phyloP scores from a whole-genome alignment of 2,797 vertebrate genomes.

The Bufotes viridis region DNA sequence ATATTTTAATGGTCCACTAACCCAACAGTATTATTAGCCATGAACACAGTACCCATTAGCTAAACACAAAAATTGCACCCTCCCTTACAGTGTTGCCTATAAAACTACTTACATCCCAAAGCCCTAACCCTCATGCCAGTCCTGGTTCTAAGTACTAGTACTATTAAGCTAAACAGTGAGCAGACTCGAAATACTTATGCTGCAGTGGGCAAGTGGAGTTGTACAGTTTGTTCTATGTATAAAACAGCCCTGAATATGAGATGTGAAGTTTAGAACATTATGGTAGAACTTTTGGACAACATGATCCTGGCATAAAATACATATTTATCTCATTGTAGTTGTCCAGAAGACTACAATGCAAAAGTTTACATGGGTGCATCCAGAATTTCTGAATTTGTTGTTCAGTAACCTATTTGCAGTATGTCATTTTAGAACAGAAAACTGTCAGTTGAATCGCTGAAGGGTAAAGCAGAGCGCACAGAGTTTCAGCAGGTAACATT shows the following conservation, averaged over 20 bases:
- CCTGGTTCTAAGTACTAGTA: background rate
- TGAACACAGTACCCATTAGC: no score
- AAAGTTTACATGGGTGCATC: background rate
- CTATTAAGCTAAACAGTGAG: background rate
- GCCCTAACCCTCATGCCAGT: no score
- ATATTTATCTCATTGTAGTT: background rate
- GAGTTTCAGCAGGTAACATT: constrained; percentile 3
- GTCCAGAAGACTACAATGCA: background rate
- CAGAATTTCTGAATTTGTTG: background rate
- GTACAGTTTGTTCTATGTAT: background rate
- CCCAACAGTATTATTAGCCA: no score
- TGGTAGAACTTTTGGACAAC: background rate
- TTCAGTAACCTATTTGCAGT: constrained; percentile 9
- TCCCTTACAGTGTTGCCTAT: no score
- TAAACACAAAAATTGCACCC: no score
- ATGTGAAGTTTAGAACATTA: background rate
- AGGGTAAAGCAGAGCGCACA: background rate
- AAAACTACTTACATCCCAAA: no score
- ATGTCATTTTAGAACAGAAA: background rate
- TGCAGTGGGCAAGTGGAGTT: background rate
- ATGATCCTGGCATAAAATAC: background rate
- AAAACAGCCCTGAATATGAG: background rate
- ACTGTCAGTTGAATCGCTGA: background rate
- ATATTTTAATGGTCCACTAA: no score
- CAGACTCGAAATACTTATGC: background rate